These are phyloP conservation scores for Bedellia somnulentella DNA, from an alignment of 2,888 invertebrate genomes.

Conservation along the genomic window DNA sequence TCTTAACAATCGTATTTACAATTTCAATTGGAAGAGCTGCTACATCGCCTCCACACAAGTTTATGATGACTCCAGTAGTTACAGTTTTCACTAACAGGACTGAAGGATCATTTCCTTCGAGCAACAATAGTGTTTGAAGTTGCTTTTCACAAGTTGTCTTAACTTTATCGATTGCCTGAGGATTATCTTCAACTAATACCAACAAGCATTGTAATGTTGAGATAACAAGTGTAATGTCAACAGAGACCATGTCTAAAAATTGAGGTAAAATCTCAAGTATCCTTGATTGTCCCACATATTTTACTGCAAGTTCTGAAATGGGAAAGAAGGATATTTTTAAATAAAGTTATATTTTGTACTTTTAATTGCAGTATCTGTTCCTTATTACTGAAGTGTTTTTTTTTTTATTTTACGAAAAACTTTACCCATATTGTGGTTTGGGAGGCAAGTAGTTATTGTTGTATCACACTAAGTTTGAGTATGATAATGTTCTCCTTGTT, in stretches of 20 bases:
- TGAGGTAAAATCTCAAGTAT: slow-evolving; percentile 62
- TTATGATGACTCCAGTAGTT: slow-evolving; percentile 61
- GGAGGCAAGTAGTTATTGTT: too few species aligned
- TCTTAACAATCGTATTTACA: slow-evolving; percentile 46
- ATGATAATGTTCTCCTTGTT: too few species aligned
- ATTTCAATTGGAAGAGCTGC: slow-evolving; percentile 36
- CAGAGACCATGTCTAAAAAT: slow-evolving; percentile 60
- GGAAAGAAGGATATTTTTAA: background rate
- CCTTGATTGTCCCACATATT: slow-evolving; percentile 65
- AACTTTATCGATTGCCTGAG: slow-evolving; percentile 55
- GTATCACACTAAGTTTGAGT: too few species aligned
- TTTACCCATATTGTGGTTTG: too few species aligned
- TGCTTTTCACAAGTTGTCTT: slow-evolving; percentile 44
- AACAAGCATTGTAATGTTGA: slow-evolving; percentile 68
- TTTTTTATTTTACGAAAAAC: too few species aligned
- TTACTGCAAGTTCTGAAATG: slow-evolving; percentile 59
- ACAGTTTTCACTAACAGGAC: slow-evolving; percentile 55
- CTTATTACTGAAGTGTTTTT: too few species aligned
- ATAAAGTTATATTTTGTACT: too few species aligned
- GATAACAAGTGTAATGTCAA: slow-evolving; percentile 58
- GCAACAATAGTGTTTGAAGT: slow-evolving; percentile 32
- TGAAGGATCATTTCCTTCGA: slow-evolving; percentile 38
- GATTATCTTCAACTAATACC: slow-evolving; percentile 73
- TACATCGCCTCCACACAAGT: slow-evolving; percentile 45
- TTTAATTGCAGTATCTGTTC: too few species aligned